These are phyloP conservation scores for Phalera bucephala DNA, from an alignment of 2,888 invertebrate genomes.

Conservation along the genomic window DNA sequence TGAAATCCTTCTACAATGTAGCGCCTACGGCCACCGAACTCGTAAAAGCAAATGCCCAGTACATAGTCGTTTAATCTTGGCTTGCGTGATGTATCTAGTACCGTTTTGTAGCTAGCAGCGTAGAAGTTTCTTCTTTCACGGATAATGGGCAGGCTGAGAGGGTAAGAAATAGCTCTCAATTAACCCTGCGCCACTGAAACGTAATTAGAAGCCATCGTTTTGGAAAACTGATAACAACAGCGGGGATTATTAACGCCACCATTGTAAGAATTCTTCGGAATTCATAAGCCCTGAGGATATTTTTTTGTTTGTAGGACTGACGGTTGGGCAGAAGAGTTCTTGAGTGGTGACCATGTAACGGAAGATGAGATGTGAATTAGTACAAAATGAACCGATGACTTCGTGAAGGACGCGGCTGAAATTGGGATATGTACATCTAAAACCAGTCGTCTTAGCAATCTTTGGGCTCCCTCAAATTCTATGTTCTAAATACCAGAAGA, in stretches of 20 bases:
- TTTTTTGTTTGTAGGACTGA: no score
- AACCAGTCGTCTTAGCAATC: no score
- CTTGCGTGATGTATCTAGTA: not conserved
- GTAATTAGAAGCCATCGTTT: constrained; percentile 44
- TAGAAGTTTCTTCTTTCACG: not conserved
- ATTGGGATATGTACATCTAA: no score
- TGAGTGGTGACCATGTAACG: no score
- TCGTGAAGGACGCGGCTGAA: no score
- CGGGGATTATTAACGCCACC: constrained; percentile 8
- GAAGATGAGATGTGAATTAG: no score
- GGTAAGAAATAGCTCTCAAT: constrained; percentile 44
- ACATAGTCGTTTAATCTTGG: constrained; percentile 1
- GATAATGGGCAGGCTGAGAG: constrained; percentile 10
- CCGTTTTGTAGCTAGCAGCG: not conserved
- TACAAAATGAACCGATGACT: no score
- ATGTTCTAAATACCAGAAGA: no score
- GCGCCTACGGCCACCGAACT: constrained; percentile 2
- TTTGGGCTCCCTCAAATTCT: no score
- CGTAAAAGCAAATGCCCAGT: constrained; percentile 1
- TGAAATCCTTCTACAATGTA: constrained; percentile 1
- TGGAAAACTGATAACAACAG: constrained; percentile 32
- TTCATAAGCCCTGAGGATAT: constrained; percentile 10
- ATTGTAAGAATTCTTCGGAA: constrained; percentile 3
- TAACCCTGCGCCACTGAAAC: constrained; percentile 28
- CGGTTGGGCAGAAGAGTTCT: no score